Evolutionary conservation across 2,113 vertebrate species (phyloP).

Genomic region (Charina bottae): DNA sequence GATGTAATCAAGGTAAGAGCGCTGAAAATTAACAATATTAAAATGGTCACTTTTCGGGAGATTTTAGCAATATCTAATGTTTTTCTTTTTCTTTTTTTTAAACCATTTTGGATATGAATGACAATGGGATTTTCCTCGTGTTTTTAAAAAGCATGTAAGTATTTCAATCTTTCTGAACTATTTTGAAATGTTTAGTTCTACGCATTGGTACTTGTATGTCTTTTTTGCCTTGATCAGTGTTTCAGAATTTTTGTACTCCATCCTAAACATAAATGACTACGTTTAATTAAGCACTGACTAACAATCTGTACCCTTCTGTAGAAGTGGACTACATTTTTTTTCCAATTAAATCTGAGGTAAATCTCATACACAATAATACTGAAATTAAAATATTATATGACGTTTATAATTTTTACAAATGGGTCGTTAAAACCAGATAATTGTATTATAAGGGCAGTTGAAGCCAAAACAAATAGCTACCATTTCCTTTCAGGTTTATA

Average conservation of each 20-base stretch:
- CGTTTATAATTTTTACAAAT: background rate
- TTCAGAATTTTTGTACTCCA: background rate
- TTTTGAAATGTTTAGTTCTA: conserved; percentile 21
- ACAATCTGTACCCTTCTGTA: background rate
- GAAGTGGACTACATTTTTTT: background rate
- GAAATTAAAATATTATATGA: background rate
- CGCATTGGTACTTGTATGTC: background rate
- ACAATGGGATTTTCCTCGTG: conserved; percentile 41
- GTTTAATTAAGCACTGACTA: background rate
- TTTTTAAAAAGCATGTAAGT: conserved; percentile 81
- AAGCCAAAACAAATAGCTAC: background rate
- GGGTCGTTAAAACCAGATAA: background rate
- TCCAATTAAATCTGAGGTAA: background rate
- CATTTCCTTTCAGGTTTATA: background rate
- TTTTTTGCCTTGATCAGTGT: background rate
- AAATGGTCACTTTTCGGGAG: background rate
- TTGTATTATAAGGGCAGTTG: background rate
- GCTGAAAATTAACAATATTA: conserved; percentile 7
- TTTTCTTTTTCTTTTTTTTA: conserved; percentile 16
- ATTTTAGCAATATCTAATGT: conserved; percentile 7
- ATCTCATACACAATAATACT: background rate
- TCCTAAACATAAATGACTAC: background rate
- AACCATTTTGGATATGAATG: conserved; percentile 58
- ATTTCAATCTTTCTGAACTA: conserved; percentile 52
- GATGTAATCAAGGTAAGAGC: conserved; percentile 93